Evolutionary conservation across 2,113 vertebrate genomes (phyloP).

Genomic region (Ailuropoda melanoleuca): DNA sequence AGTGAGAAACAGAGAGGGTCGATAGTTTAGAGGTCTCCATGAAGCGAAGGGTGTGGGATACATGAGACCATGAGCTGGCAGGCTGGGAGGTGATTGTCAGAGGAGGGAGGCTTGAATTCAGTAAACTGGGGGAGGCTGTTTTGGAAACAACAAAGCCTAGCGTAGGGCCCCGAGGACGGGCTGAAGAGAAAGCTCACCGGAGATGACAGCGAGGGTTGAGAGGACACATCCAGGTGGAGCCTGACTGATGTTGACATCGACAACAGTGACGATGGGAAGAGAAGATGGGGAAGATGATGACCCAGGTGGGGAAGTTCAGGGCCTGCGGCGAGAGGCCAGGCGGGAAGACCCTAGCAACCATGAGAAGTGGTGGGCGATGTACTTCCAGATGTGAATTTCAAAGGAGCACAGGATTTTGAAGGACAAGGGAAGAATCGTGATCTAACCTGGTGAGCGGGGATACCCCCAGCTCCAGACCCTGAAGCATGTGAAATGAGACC

Average conservation of each 20-base stretch:
- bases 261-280: neutral
- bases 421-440: neutral
- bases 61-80: neutral
- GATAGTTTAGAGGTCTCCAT: neutral
- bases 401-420: neutral
- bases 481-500: neutral
- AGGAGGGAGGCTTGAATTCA: neutral
- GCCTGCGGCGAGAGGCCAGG: neutral
- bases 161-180: neutral
- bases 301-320: neutral
- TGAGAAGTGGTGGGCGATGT: neutral
- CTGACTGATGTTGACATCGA: conserved; percentile 12
- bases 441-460: neutral
- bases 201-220: neutral
- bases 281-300: neutral
- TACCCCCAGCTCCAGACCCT: neutral
- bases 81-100: neutral
- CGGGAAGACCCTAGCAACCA: neutral
- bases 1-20: neutral
- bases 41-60: neutral
- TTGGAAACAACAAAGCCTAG: neutral
- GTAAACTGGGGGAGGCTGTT: neutral
- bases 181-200: neutral
- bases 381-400: neutral
- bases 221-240: neutral